Conservation (phyloP, 2,113 vertebrate species). For the Raphicerus campestris region DNA sequence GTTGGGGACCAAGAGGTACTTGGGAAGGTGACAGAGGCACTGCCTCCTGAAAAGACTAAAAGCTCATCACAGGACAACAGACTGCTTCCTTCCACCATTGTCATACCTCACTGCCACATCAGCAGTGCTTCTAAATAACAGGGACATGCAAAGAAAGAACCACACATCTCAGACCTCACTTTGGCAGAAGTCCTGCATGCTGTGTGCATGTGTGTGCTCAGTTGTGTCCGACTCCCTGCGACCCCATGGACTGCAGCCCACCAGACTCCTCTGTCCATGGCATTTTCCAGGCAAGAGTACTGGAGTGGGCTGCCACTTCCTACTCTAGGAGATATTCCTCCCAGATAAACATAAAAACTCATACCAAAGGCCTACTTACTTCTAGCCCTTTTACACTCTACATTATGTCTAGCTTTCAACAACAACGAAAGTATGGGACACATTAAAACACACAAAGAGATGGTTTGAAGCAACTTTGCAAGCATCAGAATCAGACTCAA, state of each 20-base stretch:
- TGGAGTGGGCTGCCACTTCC: not conserved
- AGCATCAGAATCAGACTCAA: not conserved
- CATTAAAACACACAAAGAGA: not conserved
- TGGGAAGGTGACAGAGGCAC: not conserved
- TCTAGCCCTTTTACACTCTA: not conserved
- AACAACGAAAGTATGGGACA: not conserved
- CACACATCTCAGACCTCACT: not conserved
- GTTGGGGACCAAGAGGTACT: not conserved
- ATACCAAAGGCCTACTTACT: not conserved
- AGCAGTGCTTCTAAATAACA: not conserved
- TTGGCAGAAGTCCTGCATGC: not conserved
- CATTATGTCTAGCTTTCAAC: not conserved
- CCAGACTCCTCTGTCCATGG: not conserved
- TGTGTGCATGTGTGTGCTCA: not conserved
- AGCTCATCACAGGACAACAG: not conserved
- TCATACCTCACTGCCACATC: not conserved
- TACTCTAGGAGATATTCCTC: not conserved
- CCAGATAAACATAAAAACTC: not conserved
- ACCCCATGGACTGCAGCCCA: not conserved
- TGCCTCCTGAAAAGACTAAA: not conserved
- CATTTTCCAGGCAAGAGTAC: not conserved
- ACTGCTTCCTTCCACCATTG: not conserved
- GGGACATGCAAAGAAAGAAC: not conserved
- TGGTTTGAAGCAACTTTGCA: not conserved
- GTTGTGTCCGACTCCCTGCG: fast-evolving